Base-by-base conservation (phyloP, 2,888 invertebrate genomes). In the Barypeithes pellucidus region DNA sequence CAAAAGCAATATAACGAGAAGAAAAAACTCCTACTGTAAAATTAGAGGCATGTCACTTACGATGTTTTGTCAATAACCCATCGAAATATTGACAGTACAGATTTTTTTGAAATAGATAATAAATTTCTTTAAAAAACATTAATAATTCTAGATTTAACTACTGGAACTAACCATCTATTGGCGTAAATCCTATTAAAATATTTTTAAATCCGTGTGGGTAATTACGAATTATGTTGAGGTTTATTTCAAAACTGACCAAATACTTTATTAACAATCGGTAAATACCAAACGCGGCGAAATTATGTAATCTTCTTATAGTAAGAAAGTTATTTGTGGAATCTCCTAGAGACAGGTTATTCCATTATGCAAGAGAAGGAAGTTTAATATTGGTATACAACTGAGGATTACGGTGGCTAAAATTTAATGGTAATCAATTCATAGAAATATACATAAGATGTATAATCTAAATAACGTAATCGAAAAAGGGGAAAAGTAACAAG, bases 321-420 rank as follows among this genome's bases (percentile, higher is more conserved):
- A 33, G 54, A 54, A 54, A 54, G 29, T 33, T 54, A 33, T 33
- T 54, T 54, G 54, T 54, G 33, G 54, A 54, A 54, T 54, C 33
- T 54, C 24, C 20, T 14, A 54, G 16, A 11, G 54, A 33, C 33
- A 16, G 33, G 33, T 54, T 22, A 33, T 33, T 50, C 7, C 16
- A 54, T 54, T 33, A 54, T 33, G 33, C 22, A 54, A 54, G 5
- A 33, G 29, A 54, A 24, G 52, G 52, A 29, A 52, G 33, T 54
- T 24, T 12, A 16, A n/a, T 20, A 24, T 24, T 24, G n/a, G 24
- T 20, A 3, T 18, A 20, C 18, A 24, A 52, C 52, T 52, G n/a
- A 12, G n/a, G 52, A 52, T 52, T 52, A 50, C 50, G 24, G 1
- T 24, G 54, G 9, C 2, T 54, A 33, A 54, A 22, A 50, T 50